These are phyloP conservation scores for Pterobdella sp. DNA, from an alignment of 2,888 invertebrate species.

Conservation along the genomic window DNA sequence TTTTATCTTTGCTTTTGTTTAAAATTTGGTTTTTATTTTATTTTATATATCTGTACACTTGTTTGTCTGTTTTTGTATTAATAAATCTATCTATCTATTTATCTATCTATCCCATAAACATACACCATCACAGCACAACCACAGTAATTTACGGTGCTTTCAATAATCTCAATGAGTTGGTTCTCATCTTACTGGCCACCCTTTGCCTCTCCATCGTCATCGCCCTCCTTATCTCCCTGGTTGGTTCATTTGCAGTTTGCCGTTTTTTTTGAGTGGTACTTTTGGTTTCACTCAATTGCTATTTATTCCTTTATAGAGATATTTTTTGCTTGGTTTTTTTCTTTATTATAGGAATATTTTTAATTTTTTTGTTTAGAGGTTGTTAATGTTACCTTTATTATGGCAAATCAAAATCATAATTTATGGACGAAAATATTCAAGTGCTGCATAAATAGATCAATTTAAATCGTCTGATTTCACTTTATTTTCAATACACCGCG, in stretches of 20 bases:
- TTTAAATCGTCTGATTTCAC: too few relatives aligned
- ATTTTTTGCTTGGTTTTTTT: not conserved
- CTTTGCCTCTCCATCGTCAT: constrained; percentile 18
- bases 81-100: not conserved
- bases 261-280: not conserved
- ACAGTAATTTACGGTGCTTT: constrained; percentile 8
- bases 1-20: too few relatives aligned
- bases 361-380: too few relatives aligned
- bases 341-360: too few relatives aligned
- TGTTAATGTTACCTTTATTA: too few relatives aligned
- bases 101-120: not conserved
- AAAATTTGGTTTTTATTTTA: too few relatives aligned
- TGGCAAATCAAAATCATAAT: too few relatives aligned
- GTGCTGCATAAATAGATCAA: too few relatives aligned
- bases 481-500: too few relatives aligned
- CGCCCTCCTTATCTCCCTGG: constrained; percentile 15
- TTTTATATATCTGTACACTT: too few relatives aligned
- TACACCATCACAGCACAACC: constrained; percentile 6
- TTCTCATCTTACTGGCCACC: constrained; percentile 15
- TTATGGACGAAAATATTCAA: too few relatives aligned
- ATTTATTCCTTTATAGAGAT: not conserved
- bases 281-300: not conserved
- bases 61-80: not conserved
- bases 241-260: not conserved
- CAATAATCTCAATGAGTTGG: constrained; percentile 6